Conservation (phyloP, 1,140 invertebrate species). For the Cydia strobilella region DNA sequence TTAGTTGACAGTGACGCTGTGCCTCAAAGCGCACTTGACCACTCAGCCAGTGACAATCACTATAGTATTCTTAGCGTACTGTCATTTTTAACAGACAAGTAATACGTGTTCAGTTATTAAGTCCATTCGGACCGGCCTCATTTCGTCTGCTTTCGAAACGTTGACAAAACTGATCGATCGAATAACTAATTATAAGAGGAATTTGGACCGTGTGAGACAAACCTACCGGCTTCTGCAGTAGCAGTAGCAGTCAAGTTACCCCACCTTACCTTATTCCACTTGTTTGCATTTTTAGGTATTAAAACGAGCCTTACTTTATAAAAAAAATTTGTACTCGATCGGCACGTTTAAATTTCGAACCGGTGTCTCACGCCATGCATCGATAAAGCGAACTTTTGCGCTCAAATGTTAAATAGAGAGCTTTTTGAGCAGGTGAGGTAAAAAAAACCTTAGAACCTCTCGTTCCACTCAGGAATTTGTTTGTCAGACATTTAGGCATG, state of each 20-base stretch:
- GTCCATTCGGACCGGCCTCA: slow-evolving; percentile 37
- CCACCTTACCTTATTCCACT: no score
- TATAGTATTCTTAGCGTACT: not conserved
- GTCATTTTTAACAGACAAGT: slow-evolving; percentile 40
- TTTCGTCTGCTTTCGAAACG: slow-evolving; percentile 43
- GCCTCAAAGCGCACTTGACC: no score
- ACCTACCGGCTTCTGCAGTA: not conserved
- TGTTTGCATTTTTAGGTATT: no score
- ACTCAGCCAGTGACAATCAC: no score
- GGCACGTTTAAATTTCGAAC: not conserved
- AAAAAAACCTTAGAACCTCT: not conserved
- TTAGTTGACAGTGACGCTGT: no score
- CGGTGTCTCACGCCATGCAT: not conserved
- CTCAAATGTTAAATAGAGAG: not conserved
- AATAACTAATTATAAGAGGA: slow-evolving; percentile 11
- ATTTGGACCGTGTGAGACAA: slow-evolving; percentile 17
- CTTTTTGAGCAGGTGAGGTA: not conserved
- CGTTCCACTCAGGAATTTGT: not conserved
- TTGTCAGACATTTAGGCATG: not conserved
- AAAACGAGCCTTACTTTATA: no score
- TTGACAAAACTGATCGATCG: slow-evolving; percentile 32
- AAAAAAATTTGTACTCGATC: not conserved
- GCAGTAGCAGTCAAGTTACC: no score
- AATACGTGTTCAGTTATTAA: slow-evolving; percentile 42
- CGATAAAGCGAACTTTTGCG: not conserved